Evolutionary conservation across 2,113 vertebrate species (phyloP), one percentile per base, ranked within the genome.

Genomic region (Protomyctophum bolini): DNA sequence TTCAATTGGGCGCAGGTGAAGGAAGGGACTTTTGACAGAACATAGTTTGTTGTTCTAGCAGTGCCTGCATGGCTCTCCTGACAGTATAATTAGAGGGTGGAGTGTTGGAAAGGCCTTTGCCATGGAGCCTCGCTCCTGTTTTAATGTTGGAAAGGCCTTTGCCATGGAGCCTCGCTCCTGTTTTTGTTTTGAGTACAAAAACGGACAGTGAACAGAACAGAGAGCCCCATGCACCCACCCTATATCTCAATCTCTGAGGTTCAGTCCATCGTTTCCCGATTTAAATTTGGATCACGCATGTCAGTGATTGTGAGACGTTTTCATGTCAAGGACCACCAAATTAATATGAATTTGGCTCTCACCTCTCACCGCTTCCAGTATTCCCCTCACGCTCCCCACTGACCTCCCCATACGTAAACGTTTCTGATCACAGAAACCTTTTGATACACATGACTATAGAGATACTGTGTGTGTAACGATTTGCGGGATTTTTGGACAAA

Each of bases 61-160:
- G 0, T 9, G 15, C 0, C 8, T 74, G 15, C 0, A 6, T 74
- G 63, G 62, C 41, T 72, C 55, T 41, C 14, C 54, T 47, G 15
- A 65, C 51, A 7, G 3, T 75, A 72, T 77, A 81, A 75, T 79
- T 64, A 52, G 29, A 46, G 71, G 68, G 79, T 75, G 78, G 72
- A 66, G 63, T 14, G 60, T 48, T 57, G 15, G 41, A 41, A 6
- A 14, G 63, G 28, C 56, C 2, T 10, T 58, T 60, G 56, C 60
- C 47, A 66, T 41, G 66, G 59, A 67, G 52, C 41, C 62, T 81
- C 68, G 58, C 54, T 68, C 61, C 48, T 68, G 52, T 75, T 83
- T 72, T 70, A n/a, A n/a, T n/a, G 2, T 33, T 4, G 33, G 33
- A 33, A 4, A 14, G 63, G 28, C 56, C n/a, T 10, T 58, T 60